Conservation (phyloP, 2,113 vertebrate genomes). For the Onychorhynchus coronatus region DNA sequence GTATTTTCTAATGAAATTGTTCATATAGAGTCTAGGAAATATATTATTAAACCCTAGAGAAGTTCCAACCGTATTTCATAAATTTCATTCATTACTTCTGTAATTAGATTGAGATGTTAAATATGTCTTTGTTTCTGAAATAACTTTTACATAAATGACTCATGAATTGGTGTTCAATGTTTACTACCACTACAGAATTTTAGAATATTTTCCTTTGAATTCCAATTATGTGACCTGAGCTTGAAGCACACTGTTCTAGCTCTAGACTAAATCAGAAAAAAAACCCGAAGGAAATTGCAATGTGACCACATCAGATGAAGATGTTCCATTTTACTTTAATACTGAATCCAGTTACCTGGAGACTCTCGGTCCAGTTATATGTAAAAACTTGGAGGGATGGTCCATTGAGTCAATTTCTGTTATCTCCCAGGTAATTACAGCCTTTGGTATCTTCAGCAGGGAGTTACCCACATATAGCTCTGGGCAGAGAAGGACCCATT, state of each 20-base stretch:
- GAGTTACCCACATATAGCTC: background rate
- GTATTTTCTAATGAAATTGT: background rate
- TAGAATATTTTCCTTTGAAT: background rate
- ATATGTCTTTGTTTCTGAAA: background rate
- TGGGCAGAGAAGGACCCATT: background rate
- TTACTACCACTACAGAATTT: background rate
- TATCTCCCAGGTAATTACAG: background rate
- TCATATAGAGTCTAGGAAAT: background rate
- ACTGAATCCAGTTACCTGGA: background rate
- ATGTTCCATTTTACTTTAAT: background rate
- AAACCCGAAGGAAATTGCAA: rapidly evolving
- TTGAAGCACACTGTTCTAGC: background rate
- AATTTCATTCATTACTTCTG: background rate
- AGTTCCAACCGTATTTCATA: background rate
- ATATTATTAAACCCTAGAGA: background rate
- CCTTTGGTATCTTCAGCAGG: background rate
- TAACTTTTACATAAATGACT: background rate
- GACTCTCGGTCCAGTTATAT: background rate
- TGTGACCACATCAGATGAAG: background rate
- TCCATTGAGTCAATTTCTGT: background rate
- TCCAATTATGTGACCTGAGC: background rate
- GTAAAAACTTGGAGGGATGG: background rate
- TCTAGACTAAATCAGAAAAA: background rate
- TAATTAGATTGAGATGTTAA: background rate
- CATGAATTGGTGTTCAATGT: background rate